Base-by-base conservation (phyloP, 2,113 vertebrate genomes). In the Orthochromis malagaraziensis region DNA sequence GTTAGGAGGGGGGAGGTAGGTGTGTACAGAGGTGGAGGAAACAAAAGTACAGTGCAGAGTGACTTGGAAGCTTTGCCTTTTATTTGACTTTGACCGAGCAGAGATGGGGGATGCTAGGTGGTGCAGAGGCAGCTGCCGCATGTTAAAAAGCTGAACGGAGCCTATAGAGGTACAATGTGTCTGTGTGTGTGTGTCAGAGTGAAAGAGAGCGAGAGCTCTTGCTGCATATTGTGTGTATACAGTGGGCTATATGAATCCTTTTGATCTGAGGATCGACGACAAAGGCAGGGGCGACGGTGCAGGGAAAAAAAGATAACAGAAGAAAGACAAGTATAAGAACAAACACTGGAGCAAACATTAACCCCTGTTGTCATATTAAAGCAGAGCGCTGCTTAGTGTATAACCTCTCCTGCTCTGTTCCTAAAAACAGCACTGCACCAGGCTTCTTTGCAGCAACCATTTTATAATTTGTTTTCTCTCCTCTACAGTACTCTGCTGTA, bases 71-170 rank as follows among this genome's bases (percentile, higher is more conserved):
- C 92, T 95, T 94, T 94, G 95, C 95, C 95, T 96, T 96, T 94
- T 91, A 94, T 95, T 96, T 95, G 95, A 97, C 96, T 97, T 96
- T 96, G 95, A 95, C 92, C 92, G 38, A 88, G 89, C 85, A 79
- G 89, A 91, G 91, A 94, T 85, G 89, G 91, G 92, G 89, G 92
- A 93, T 85, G 88, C 88, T 92, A 89, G 92, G 80, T 87, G 93
- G 87, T 93, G 94, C 93, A 88, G 93, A 93, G 93, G 91, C 91
- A 94, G 88, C 92, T 87, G 89, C 91, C 58, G 95, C 94, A 95
- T 96, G 93, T 94, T 95, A 95, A 95, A 94, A 90, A 93, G 94
- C 92, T 84, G 87, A 88, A 84, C 53, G 11, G 16, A 90, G 83
- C 89, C 88, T 92, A 88, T 92, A 93, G 91, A 91, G 84, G 88